Percentiles rank a stretch among this genome's conserved stretches.
Conservation (phyloP, 2,797 vertebrate genomes). For the Spinibarbus caldwelli region DNA sequence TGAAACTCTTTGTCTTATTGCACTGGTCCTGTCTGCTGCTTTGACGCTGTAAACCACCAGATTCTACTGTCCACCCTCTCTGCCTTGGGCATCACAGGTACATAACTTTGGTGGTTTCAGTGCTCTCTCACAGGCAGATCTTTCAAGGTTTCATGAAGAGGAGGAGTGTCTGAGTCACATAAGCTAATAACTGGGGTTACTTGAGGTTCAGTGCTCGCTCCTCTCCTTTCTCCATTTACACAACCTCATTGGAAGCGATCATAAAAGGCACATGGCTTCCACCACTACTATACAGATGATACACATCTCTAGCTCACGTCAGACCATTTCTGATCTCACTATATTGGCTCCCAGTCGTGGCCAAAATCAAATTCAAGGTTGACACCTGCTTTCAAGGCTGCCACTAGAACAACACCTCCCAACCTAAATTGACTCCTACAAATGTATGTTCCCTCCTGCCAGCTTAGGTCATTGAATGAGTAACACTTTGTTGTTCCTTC, state of each 20-base stretch:
- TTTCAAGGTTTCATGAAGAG: not conserved
- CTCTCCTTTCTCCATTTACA: not conserved
- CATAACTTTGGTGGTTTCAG: not conserved
- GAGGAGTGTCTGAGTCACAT: constrained; percentile 3
- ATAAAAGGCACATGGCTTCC: not conserved
- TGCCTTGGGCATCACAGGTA: not conserved
- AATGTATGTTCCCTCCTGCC: not conserved
- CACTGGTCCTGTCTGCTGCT: not conserved
- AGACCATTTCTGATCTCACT: not conserved
- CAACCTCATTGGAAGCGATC: not conserved
- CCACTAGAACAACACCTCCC: not conserved
- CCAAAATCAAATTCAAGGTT: not conserved
- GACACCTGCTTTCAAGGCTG: not conserved
- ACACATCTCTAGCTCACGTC: not conserved
- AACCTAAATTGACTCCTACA: not conserved
- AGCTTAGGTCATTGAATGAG: not conserved
- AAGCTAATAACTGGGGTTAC: not conserved
- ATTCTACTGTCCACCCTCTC: not conserved
- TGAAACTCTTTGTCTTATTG: not conserved
- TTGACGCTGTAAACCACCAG: not conserved
- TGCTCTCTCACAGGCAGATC: not conserved
- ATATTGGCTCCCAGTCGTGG: not conserved
- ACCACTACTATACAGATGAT: not conserved
- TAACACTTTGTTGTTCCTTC: not conserved
- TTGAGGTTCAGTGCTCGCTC: not conserved